Evolutionary conservation across 2,113 vertebrate genomes (phyloP).

Genomic region (Lophius piscatorius): DNA sequence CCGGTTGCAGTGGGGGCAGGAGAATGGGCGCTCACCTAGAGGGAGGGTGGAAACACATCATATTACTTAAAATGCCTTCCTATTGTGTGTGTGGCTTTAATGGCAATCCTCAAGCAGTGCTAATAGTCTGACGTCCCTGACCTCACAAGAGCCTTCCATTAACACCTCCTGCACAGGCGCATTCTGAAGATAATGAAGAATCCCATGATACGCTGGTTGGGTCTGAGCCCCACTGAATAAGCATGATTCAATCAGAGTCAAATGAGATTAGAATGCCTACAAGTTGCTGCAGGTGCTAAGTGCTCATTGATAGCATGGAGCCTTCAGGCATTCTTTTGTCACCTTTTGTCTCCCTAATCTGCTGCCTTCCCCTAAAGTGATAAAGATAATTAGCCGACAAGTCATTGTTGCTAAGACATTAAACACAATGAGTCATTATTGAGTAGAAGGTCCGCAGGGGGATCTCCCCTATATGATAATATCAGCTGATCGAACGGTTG

Average conservation of each 20-base stretch:
- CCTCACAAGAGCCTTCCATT: slow-evolving; percentile 36
- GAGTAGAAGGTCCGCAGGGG: slow-evolving; percentile 53
- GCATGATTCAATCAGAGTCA: slow-evolving; percentile 71
- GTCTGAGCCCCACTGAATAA: slow-evolving; percentile 68
- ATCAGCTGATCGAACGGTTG: slow-evolving; percentile 44
- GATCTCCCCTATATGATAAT: slow-evolving; percentile 52
- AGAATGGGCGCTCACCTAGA: slow-evolving; percentile 94
- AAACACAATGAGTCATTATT: slow-evolving; percentile 76
- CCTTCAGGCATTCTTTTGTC: slow-evolving; percentile 49
- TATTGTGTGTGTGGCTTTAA: slow-evolving; percentile 6
- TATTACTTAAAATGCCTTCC: slow-evolving; percentile 1
- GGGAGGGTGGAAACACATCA: slow-evolving; percentile 21
- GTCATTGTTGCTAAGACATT: slow-evolving; percentile 58
- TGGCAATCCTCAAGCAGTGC: not conserved
- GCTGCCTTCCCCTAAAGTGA: slow-evolving; percentile 43
- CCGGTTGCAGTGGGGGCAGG: slow-evolving; percentile 94
- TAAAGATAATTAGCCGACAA: slow-evolving; percentile 66
- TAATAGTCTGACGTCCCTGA: slow-evolving; percentile 8
- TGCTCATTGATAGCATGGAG: slow-evolving; percentile 52
- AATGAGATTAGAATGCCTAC: slow-evolving; percentile 73
- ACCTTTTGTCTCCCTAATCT: slow-evolving; percentile 52
- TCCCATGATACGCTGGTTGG: slow-evolving; percentile 53
- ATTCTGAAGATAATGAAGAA: slow-evolving; percentile 55
- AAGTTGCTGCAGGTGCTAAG: slow-evolving; percentile 67
- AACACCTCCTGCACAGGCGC: slow-evolving; percentile 51